phyloP scores from a whole-genome alignment of 2,888 invertebrate species.

The Podabrus alpinus region DNA sequence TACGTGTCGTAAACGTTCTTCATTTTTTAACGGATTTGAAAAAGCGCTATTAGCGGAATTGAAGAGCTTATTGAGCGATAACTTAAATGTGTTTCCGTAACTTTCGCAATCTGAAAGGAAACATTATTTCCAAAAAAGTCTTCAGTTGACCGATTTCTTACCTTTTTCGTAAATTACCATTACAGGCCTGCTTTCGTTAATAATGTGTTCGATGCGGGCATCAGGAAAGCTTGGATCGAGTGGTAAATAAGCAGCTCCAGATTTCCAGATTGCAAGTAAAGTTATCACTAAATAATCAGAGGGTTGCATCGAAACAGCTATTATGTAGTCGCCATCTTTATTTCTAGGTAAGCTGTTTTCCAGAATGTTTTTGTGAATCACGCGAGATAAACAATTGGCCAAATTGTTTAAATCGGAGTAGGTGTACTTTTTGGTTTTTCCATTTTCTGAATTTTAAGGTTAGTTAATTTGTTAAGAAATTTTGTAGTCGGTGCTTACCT shows the following conservation, averaged over 20 bases:
- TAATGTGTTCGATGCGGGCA: slow-evolving; percentile 74
- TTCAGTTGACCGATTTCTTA: slow-evolving; percentile 42
- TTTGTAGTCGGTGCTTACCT: neutral
- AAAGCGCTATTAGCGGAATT: slow-evolving; percentile 56
- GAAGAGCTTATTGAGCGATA: slow-evolving; percentile 59
- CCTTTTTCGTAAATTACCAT: slow-evolving; percentile 70
- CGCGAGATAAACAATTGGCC: slow-evolving; percentile 63
- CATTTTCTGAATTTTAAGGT: slow-evolving; percentile 40
- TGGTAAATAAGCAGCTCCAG: slow-evolving; percentile 84
- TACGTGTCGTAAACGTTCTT: slow-evolving; percentile 54
- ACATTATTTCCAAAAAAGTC: neutral
- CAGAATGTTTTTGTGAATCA: slow-evolving; percentile 56
- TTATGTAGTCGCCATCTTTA: slow-evolving; percentile 71
- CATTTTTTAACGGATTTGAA: slow-evolving; percentile 52
- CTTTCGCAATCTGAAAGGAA: slow-evolving; percentile 22
- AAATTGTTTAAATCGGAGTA: slow-evolving; percentile 62
- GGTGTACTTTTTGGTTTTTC: slow-evolving; percentile 46
- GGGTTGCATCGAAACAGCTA: slow-evolving; percentile 81
- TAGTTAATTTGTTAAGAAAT: neutral
- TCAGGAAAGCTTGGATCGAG: slow-evolving; percentile 75
- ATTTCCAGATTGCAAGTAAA: slow-evolving; percentile 77
- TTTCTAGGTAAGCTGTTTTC: slow-evolving; percentile 56
- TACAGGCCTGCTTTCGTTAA: slow-evolving; percentile 74
- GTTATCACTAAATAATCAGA: slow-evolving; percentile 69
- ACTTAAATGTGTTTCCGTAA: slow-evolving; percentile 43